Evolutionary conservation across 2,113 vertebrate species (phyloP), one percentile per base, ranked within the genome.

Genomic region (Ornithorhynchus anatinus): DNA sequence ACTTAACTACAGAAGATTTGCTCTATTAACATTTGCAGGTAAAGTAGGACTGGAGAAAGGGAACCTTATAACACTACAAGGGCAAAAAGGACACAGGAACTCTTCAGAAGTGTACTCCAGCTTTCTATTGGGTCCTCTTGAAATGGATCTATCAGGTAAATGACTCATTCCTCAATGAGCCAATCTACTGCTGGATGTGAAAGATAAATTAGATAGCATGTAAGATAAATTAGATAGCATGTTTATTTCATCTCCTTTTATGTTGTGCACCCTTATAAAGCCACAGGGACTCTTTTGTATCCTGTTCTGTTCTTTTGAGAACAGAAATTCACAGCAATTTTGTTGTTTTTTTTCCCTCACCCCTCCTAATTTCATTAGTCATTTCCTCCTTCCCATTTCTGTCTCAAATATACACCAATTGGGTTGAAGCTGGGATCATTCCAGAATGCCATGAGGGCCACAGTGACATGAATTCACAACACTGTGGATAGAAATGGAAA

Each of bases 381-480:
- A 87, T 72, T 69, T 71, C 62, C 75, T 83, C 77, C 75, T 51
- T 81, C 77, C 64, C 71, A 56, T 72, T 44, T 77, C 75, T 72
- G 75, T 77, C 77, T 63, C 52, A 80, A 85, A 85, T 40, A 81
- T 71, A 61, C 80, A 32, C 45, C 80, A 79, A 77, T 87, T 83
- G 81, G 73, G 80, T 51, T 69, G 72, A 67, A 77, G 69, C 75
- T 65, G 66, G 65, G 69, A 72, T 62, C 29, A 47, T 60, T 72
- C 67, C 75, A 75, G 82, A 81, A 69, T 79, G 76, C 75, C 80
- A 79, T 75, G 80, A 77, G 82, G 75, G 83, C 75, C 82, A 71
- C 80, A 69, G 82, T 66, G 77, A 79, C 65, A 71, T 77, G 66
- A 67, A 23, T 9, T 67, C 78, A 61, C 54, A 43, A 45, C 72